A percentile compares a stretch with the other conserved stretches of the same genome.
These are phyloP conservation scores for Agelaius tricolor DNA, from an alignment of 2,113 vertebrate genomes.

Conservation along the genomic window DNA sequence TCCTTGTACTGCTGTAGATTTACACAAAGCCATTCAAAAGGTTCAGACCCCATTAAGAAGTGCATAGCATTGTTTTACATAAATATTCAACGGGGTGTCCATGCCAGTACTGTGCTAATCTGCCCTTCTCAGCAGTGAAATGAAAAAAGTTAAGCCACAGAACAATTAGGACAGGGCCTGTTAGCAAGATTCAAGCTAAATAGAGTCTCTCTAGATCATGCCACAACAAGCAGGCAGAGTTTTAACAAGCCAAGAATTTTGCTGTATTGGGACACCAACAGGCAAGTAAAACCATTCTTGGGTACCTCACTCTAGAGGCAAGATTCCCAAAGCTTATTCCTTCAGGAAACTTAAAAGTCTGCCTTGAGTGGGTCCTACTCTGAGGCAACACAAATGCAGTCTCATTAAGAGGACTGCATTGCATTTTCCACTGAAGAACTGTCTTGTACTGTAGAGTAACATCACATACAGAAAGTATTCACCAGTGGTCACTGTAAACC, in stretches of 20 bases:
- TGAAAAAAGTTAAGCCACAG: not conserved
- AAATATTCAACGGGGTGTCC: not conserved
- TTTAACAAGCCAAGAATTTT: not conserved
- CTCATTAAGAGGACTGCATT: not conserved
- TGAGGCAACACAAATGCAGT: not conserved
- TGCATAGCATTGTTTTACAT: not conserved
- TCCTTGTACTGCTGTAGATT: not conserved
- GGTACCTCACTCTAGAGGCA: not conserved
- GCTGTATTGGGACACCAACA: not conserved
- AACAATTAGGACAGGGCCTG: not conserved
- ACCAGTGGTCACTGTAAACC: not conserved
- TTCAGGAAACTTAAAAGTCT: not conserved
- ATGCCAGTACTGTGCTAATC: not conserved
- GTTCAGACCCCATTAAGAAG: not conserved
- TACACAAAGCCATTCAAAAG: not conserved
- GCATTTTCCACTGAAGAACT: not conserved
- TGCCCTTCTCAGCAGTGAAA: not conserved
- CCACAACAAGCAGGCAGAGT: not conserved
- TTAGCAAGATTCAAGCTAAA: not conserved
- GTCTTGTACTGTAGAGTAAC: not conserved
- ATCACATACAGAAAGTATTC: not conserved
- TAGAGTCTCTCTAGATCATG: accelerated
- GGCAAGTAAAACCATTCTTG: not conserved
- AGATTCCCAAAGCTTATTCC: not conserved
- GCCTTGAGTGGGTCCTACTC: not conserved